phyloP scores from a whole-genome alignment of 2,888 invertebrate species.

The Acanthosepion esculentum region DNA sequence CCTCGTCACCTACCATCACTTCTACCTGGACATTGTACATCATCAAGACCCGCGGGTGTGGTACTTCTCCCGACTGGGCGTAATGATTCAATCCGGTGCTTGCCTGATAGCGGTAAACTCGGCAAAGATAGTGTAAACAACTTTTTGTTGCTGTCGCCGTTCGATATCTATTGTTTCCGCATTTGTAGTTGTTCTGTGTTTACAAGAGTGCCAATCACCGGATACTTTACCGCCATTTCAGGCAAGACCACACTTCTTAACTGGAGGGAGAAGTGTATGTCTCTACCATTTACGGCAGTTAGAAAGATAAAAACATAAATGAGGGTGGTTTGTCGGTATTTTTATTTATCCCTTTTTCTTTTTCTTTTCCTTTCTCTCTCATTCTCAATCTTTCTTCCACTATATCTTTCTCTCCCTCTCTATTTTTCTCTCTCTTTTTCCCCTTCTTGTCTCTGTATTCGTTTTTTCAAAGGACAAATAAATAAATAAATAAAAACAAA shows the following conservation, averaged over 20 bases:
- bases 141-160: constrained; percentile 18
- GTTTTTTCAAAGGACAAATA: no score
- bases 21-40: background rate
- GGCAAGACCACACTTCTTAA: background rate
- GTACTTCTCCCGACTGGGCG: background rate
- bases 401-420: background rate
- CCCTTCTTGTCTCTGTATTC: no score
- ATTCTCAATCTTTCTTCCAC: no score
- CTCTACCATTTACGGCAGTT: background rate
- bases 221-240: background rate
- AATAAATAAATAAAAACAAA: no score
- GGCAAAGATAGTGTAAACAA: background rate
- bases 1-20: background rate
- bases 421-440: no score
- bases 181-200: background rate
- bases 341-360: no score
- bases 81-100: background rate
- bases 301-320: background rate
- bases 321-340: no score
- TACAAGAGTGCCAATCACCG: constrained; percentile 33
- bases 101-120: background rate
- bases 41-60: background rate
- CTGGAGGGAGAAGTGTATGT: background rate
- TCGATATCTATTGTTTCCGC: constrained; percentile 1
- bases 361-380: no score